These are phyloP conservation scores for Drosophila repleta DNA, from an alignment of 1,140 invertebrate species.

Conservation along the genomic window DNA sequence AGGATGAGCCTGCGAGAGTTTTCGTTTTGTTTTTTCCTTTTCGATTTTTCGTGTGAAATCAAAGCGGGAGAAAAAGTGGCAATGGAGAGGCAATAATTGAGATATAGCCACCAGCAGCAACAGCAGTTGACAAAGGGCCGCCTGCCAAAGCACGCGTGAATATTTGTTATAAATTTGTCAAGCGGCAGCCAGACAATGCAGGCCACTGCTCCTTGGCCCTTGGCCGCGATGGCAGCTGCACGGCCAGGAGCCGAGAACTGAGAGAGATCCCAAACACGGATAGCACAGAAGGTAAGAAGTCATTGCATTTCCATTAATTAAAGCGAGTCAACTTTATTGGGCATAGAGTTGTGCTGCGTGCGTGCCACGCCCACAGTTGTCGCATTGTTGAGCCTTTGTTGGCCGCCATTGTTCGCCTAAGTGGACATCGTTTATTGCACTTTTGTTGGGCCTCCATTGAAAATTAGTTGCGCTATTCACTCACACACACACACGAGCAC, in stretches of 20 bases:
- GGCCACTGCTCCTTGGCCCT: slow-evolving; percentile 1
- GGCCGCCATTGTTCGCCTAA: slow-evolving; percentile 62
- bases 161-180: slow-evolving; percentile 82
- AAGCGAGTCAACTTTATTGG: slow-evolving; percentile 67
- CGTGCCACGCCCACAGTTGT: slow-evolving; percentile 56
- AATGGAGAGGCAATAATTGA: slow-evolving; percentile 77
- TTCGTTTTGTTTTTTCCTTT: slow-evolving; percentile 5
- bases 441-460: slow-evolving; percentile 75
- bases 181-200: slow-evolving; percentile 31
- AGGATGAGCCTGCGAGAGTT: slow-evolving; percentile 23
- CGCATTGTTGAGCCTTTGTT: slow-evolving; percentile 39
- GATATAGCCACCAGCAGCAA: slow-evolving; percentile 21
- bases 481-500: slow-evolving; percentile 14
- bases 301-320: slow-evolving; percentile 81
- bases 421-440: slow-evolving; percentile 80
- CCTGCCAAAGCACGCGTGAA: slow-evolving; percentile 79
- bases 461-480: slow-evolving; percentile 81
- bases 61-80: slow-evolving; percentile 55
- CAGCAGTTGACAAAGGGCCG: slow-evolving; percentile 57
- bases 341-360: slow-evolving; percentile 39
- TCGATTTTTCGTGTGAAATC: slow-evolving; percentile 60
- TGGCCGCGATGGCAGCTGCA: slow-evolving; percentile 35
- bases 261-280: slow-evolving; percentile 51
- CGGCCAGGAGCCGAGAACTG: slow-evolving; percentile 7
- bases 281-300: slow-evolving; percentile 52